Evolutionary conservation across 2,797 vertebrate genomes (phyloP), one percentile per base, ranked within the genome.

Genomic region (Cephalopachus bancanus): DNA sequence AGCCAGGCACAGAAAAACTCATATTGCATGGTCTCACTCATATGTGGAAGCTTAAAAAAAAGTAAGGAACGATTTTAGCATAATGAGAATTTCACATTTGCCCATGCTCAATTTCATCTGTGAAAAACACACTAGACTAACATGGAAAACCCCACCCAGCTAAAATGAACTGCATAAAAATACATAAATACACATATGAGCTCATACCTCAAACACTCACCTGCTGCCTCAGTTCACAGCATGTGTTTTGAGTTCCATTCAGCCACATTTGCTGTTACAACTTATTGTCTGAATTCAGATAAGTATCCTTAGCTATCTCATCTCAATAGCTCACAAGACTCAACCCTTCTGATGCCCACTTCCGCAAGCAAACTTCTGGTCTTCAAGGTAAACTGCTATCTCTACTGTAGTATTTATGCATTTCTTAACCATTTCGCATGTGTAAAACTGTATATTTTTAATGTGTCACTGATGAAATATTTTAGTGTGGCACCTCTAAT

Each of bases 81-180:
- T 26, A 53, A 89, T 22, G 64, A 3, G 1, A 30, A 60, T 85
- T 74, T 95, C 55, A 85, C 30, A 51, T 79, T 89, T 85, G 11
- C 19, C 55, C 59, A 87, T 8, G 51, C 51, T 92, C 62, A 33
- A 93, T 83, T 94, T 92, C 53, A 53, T 71, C 53, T 75, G 72
- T n/a, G 64, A 65, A 86, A 94, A 88, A 75, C 26, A 11, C 20
- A 92, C 51, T 76, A 84, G 59, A 15, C 19, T 69, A 79, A 28
- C 72, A n/a, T 24, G 75, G 55, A 91, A 79, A 91, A 76, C 28
- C 51, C n/a, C 64, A 90, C 69, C n/a, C 37, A 49, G 19, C 53
- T 9, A 3, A 76, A 51, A 71, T 20, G 7, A 80, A n/a, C 65
- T 28, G 33, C 33, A 24, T 2, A 55, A 30, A 49, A 60, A 89